Percentiles rank a stretch among this genome's conserved stretches.
Evolutionary conservation across 2,113 vertebrate genomes (phyloP).

Genomic region (Dascyllus trimaculatus): DNA sequence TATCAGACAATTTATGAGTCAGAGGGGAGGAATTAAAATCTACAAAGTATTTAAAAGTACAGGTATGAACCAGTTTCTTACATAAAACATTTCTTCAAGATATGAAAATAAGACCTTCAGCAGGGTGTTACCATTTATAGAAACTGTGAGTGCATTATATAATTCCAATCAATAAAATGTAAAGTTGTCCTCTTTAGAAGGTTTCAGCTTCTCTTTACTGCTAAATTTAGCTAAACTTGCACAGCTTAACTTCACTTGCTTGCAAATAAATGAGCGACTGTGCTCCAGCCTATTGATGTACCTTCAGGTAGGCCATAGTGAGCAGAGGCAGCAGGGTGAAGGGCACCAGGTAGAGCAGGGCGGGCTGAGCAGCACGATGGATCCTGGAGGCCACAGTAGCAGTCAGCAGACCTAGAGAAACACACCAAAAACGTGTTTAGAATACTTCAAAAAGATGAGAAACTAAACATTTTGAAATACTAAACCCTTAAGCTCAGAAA

Average conservation of each 20-base stretch:
- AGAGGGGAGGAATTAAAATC: too few species aligned
- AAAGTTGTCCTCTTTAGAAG: not conserved
- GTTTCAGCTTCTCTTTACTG: not conserved
- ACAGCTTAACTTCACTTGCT: not conserved
- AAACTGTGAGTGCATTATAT: too few species aligned
- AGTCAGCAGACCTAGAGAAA: constrained; percentile 92
- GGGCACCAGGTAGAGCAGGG: constrained; percentile 98
- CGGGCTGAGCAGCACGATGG: constrained; percentile 97
- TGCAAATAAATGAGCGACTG: not conserved
- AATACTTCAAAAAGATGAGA: not conserved
- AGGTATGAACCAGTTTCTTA: too few species aligned
- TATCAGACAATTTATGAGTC: too few species aligned
- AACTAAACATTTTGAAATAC: not conserved
- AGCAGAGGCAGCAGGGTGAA: constrained; percentile 99
- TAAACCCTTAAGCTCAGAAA: too few species aligned
- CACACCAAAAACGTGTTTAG: not conserved
- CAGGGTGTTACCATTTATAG: too few species aligned
- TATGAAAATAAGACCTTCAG: too few species aligned
- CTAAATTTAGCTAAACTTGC: not conserved
- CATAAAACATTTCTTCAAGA: too few species aligned
- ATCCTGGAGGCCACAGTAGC: constrained; percentile 98
- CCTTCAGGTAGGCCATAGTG: constrained; percentile 99
- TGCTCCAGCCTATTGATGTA: constrained; percentile 54
- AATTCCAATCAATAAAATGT: not conserved
- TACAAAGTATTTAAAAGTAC: too few species aligned